These are phyloP conservation scores for Meliscaeva auricollis DNA, from an alignment of 2,888 invertebrate species.

Conservation along the genomic window DNA sequence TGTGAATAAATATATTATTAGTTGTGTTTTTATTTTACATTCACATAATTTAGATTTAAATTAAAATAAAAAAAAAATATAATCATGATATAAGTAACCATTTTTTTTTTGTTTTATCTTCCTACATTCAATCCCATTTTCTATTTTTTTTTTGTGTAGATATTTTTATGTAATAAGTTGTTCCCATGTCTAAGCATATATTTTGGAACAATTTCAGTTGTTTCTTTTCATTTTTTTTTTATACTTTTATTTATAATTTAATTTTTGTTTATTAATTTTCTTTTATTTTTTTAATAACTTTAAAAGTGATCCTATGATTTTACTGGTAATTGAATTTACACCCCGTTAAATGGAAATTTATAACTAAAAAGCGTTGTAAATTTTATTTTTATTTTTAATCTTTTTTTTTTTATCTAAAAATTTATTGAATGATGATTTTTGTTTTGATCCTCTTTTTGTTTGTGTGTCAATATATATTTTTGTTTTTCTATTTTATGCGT, in stretches of 20 bases:
- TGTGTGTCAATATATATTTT: slow-evolving; percentile 51
- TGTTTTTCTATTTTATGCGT: slow-evolving; percentile 63
- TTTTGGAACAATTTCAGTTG: slow-evolving; percentile 56
- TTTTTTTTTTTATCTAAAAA: slow-evolving; percentile 59
- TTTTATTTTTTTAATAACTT: slow-evolving; percentile 17
- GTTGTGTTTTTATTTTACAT: slow-evolving; percentile 48
- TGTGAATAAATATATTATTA: slow-evolving; percentile 64
- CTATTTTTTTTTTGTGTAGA: slow-evolving; percentile 11
- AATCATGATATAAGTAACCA: slow-evolving; percentile 56
- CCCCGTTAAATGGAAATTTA: slow-evolving; percentile 43
- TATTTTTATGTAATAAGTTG: slow-evolving; percentile 56
- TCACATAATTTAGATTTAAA: slow-evolving; percentile 48
- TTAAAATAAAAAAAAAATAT: slow-evolving; percentile 32
- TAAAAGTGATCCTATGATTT: slow-evolving; percentile 31
- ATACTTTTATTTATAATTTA: slow-evolving; percentile 1
- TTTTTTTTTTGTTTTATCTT: slow-evolving; percentile 27
- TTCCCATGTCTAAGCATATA: slow-evolving; percentile 64
- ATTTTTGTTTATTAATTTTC: slow-evolving; percentile 12
- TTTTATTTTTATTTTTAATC: slow-evolving; percentile 13
- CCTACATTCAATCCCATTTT: slow-evolving; percentile 47
- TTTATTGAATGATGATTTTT: slow-evolving; percentile 47
- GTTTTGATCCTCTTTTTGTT: slow-evolving; percentile 27
- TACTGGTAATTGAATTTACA: slow-evolving; percentile 58
- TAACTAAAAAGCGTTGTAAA: slow-evolving; percentile 69
- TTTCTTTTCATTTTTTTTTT: slow-evolving; percentile 39